Percentiles rank a stretch among this genome's conserved stretches.
phyloP scores from a whole-genome alignment of 2,888 invertebrate species.

The Drosophila borealis region DNA sequence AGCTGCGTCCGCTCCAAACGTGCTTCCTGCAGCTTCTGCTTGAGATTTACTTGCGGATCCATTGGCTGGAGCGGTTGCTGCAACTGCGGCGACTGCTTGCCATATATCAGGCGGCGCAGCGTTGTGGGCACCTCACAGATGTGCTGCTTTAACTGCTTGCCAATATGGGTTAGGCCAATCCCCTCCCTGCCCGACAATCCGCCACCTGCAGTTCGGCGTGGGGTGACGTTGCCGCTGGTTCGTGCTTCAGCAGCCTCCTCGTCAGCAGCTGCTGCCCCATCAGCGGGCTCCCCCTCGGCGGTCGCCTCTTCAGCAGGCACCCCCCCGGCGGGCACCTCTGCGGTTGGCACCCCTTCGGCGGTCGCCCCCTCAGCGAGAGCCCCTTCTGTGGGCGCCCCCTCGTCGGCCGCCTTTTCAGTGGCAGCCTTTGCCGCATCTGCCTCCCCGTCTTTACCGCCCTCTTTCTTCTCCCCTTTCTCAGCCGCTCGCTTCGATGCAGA shows the following conservation, averaged over 20 bases:
- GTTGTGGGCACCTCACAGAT: slow-evolving; percentile 70
- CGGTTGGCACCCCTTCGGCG: neutral
- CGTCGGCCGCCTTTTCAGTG: neutral
- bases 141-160: slow-evolving; percentile 29
- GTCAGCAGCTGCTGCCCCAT: neutral
- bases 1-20: neutral
- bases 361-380: neutral
- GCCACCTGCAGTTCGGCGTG: slow-evolving; percentile 10
- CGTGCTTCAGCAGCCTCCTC: slow-evolving; percentile 1
- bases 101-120: slow-evolving; percentile 31
- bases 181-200: neutral
- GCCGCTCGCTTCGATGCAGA: neutral
- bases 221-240: neutral
- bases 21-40: slow-evolving; percentile 1
- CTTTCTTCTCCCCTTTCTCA: neutral
- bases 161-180: neutral
- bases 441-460: neutral
- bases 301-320: neutral
- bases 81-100: neutral
- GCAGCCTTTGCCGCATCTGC: neutral
- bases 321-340: too few relatives aligned
- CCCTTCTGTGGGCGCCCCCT: neutral
- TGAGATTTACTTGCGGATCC: neutral
- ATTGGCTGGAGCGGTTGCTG: neutral
- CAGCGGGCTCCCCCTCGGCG: neutral